Conservation (phyloP, 2,888 invertebrate genomes). For the Patella pellucida region DNA sequence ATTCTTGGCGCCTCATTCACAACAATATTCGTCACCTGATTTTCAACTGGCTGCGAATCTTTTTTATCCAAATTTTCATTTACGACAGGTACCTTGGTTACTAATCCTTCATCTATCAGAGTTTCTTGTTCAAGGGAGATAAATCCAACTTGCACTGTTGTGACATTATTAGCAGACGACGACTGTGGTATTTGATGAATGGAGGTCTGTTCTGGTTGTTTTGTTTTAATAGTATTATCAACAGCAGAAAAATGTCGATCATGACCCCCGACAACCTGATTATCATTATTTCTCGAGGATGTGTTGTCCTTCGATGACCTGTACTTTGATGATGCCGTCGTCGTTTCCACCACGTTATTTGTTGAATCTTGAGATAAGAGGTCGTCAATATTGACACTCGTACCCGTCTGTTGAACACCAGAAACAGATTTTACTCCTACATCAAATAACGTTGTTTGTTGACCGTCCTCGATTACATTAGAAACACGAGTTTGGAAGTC, state of each 20-base stretch:
- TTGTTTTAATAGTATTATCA: not conserved
- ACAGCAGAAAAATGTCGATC: not conserved
- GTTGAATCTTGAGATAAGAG: not conserved
- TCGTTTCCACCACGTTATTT: not conserved
- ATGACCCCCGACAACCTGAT: not conserved
- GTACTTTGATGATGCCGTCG: no score
- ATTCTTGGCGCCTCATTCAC: slow-evolving; percentile 20
- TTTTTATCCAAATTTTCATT: not conserved
- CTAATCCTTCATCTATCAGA: not conserved
- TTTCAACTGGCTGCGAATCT: not conserved
- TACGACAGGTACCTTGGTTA: not conserved
- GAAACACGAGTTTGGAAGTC: not conserved
- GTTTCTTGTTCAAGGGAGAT: slow-evolving; percentile 2
- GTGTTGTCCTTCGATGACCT: not conserved
- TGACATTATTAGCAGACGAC: not conserved
- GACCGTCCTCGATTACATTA: not conserved
- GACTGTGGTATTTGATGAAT: no score
- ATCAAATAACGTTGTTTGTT: not conserved
- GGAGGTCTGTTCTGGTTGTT: not conserved
- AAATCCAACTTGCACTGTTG: slow-evolving; percentile 9
- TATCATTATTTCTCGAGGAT: not conserved
- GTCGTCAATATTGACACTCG: not conserved
- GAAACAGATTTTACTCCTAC: not conserved
- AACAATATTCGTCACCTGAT: slow-evolving; percentile 24
- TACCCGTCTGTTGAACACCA: not conserved